These are phyloP conservation scores for Artemisiospiza belli DNA, from an alignment of 2,113 vertebrate species.

Conservation along the genomic window DNA sequence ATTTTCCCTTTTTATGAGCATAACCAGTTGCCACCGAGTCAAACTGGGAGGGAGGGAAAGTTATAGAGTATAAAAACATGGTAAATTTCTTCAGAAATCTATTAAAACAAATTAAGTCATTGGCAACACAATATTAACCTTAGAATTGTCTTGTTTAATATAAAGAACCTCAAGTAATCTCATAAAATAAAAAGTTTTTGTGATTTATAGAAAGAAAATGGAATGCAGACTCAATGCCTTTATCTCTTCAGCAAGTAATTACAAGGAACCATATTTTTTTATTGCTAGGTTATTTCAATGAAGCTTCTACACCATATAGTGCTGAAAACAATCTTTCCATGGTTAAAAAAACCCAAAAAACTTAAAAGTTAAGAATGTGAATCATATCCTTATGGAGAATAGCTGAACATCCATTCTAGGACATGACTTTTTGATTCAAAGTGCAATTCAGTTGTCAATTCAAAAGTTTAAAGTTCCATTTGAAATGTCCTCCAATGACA, in stretches of 20 bases:
- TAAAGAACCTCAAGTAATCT: background rate
- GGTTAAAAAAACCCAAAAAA: background rate
- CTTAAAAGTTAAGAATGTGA: background rate
- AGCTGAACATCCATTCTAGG: background rate
- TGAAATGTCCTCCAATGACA: background rate
- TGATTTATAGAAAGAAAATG: background rate
- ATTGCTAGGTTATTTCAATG: background rate
- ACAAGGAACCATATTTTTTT: background rate
- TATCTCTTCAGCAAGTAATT: background rate
- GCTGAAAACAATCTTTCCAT: background rate
- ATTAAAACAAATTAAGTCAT: background rate
- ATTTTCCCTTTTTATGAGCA: background rate
- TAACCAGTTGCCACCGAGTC: background rate
- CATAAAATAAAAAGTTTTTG: background rate
- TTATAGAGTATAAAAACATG: background rate
- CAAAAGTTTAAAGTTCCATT: background rate
- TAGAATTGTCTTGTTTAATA: background rate
- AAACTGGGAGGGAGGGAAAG: background rate
- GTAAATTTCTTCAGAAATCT: background rate
- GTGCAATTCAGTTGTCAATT: background rate
- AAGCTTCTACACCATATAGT: background rate
- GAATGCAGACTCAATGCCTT: background rate
- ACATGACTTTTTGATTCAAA: background rate
- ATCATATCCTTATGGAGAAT: background rate
- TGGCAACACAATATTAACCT: background rate